These are phyloP conservation scores for Papilio glaucus DNA, from an alignment of 1,140 invertebrate genomes.

Conservation along the genomic window DNA sequence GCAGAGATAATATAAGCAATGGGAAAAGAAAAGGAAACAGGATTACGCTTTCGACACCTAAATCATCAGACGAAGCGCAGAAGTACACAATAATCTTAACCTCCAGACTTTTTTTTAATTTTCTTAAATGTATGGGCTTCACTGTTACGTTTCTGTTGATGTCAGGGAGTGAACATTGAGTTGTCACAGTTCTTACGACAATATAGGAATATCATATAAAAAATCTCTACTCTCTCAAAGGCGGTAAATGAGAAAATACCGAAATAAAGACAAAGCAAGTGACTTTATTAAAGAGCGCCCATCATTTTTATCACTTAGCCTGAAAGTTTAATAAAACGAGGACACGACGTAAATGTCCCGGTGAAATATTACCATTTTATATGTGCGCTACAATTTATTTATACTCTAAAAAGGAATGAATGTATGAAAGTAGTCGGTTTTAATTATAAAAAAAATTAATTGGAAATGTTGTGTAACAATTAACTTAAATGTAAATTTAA, in stretches of 20 bases:
- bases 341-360: constrained; percentile 52
- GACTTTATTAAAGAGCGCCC: constrained; percentile 58
- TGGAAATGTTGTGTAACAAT: too few relatives aligned
- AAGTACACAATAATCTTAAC: too few relatives aligned
- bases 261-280: constrained; percentile 66
- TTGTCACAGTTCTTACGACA: neutral
- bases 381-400: constrained; percentile 63
- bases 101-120: too few relatives aligned
- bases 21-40: too few relatives aligned
- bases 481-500: too few relatives aligned
- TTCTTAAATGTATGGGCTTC: too few relatives aligned
- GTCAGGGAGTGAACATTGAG: neutral
- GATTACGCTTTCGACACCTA: too few relatives aligned
- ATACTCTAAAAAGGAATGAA: constrained; percentile 48
- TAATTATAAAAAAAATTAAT: too few relatives aligned
- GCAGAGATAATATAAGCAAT: too few relatives aligned
- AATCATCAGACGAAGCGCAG: too few relatives aligned
- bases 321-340: constrained; percentile 76
- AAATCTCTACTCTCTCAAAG: constrained; percentile 23
- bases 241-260: constrained; percentile 45
- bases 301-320: constrained; percentile 76
- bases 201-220: neutral
- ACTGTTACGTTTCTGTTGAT: too few relatives aligned
- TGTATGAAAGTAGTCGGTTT: neutral
- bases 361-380: constrained; percentile 71